Conservation (phyloP, 2,113 vertebrate genomes). For the Trematocara marginatum region DNA sequence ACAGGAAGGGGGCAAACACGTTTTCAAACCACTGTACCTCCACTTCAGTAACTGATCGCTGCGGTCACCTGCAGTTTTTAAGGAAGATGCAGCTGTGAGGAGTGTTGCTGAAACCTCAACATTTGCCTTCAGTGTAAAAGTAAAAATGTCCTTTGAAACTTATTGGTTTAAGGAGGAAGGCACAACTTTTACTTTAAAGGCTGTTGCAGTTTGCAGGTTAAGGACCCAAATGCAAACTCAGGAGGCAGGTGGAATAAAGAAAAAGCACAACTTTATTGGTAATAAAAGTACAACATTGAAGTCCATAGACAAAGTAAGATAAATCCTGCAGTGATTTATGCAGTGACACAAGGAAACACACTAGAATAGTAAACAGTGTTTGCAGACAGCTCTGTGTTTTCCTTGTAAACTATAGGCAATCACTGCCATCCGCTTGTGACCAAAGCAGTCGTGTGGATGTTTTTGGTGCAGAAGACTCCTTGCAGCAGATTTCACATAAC, state of each 20-base stretch:
- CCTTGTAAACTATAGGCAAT: fast-evolving
- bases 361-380: neutral
- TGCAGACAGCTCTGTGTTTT: neutral
- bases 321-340: neutral
- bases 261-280: neutral
- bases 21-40: neutral
- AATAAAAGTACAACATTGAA: neutral
- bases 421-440: fast-evolving
- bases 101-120: neutral
- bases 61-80: neutral
- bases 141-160: fast-evolving
- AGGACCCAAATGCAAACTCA: neutral
- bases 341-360: neutral
- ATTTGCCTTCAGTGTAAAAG: neutral
- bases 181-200: neutral
- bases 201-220: neutral
- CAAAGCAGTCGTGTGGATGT: neutral
- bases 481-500: neutral
- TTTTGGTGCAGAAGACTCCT: neutral
- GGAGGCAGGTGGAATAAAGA: neutral
- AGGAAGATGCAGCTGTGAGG: neutral
- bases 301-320: neutral
- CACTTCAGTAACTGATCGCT: neutral
- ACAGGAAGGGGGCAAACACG: fast-evolving
- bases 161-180: neutral